phyloP scores from a whole-genome alignment of 2,888 invertebrate species.

The Scaptomyza polygonia region DNA sequence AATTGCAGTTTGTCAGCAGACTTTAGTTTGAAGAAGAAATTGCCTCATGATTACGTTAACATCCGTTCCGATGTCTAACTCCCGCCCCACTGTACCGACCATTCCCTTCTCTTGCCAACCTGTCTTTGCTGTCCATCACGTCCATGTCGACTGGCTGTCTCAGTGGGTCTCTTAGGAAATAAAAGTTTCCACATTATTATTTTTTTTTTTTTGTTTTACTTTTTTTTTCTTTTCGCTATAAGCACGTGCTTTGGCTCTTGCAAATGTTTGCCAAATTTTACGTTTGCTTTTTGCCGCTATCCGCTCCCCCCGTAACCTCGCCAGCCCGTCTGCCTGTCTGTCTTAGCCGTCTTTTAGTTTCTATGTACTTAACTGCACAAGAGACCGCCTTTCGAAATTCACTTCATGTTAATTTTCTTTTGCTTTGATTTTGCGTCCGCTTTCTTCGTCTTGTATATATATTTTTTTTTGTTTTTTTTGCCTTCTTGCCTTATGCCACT shows the following conservation, averaged over 20 bases:
- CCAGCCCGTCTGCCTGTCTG: constrained; percentile 4
- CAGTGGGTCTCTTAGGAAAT: constrained; percentile 71
- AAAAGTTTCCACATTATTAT: constrained; percentile 68
- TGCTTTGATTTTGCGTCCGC: constrained; percentile 67
- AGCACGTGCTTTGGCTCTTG: constrained; percentile 63
- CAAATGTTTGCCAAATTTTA: constrained; percentile 69
- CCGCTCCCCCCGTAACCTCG: too few relatives aligned
- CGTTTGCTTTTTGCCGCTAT: constrained; percentile 37
- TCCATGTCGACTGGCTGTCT: constrained; percentile 70
- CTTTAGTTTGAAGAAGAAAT: constrained; percentile 63
- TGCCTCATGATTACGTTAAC: constrained; percentile 74
- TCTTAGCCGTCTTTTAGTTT: constrained; percentile 26
- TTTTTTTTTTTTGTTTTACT: background rate
- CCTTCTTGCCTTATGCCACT: constrained; percentile 48
- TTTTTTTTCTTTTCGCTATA: constrained; percentile 49
- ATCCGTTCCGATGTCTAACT: constrained; percentile 21
- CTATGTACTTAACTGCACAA: constrained; percentile 54
- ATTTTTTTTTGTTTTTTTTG: constrained; percentile 11
- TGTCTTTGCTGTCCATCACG: constrained; percentile 54
- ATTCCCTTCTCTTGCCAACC: constrained; percentile 9
- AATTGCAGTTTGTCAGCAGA: constrained; percentile 66
- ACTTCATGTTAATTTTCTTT: constrained; percentile 75
- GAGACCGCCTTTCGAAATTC: constrained; percentile 65
- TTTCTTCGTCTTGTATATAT: background rate
- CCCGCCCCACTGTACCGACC: background rate